phyloP scores from a whole-genome alignment of 1,140 invertebrate species.

The Formica selysi region DNA sequence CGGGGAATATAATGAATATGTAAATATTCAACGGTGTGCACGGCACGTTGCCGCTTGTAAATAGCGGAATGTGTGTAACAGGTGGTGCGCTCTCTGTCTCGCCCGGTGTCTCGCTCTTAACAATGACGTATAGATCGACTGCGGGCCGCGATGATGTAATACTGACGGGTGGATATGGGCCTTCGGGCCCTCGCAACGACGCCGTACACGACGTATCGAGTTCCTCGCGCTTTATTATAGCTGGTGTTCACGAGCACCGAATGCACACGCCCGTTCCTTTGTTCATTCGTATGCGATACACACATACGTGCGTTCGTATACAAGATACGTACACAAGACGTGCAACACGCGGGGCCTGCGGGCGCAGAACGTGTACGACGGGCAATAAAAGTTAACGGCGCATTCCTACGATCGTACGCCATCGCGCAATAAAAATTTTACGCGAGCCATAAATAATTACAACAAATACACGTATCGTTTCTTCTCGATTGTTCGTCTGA shows the following conservation, averaged over 20 bases:
- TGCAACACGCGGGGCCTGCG: background rate
- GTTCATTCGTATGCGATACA: background rate
- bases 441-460: slow-evolving; percentile 41
- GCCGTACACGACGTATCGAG: background rate
- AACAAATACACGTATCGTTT: slow-evolving; percentile 1
- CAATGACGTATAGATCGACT: background rate
- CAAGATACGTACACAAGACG: background rate
- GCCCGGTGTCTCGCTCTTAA: slow-evolving; percentile 24
- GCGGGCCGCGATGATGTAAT: slow-evolving; percentile 6
- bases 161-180: background rate
- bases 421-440: slow-evolving; percentile 47
- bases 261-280: background rate
- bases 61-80: slow-evolving; percentile 52
- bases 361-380: background rate
- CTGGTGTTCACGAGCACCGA: background rate
- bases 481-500: background rate
- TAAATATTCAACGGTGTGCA: slow-evolving; percentile 48
- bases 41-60: slow-evolving; percentile 44
- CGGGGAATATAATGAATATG: slow-evolving; percentile 54
- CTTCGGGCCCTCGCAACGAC: background rate
- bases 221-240: background rate
- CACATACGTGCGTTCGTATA: background rate
- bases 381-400: slow-evolving; percentile 40
- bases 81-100: slow-evolving; percentile 52
- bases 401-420: slow-evolving; percentile 26